These are phyloP conservation scores for Mionectes olivaceus DNA, from an alignment of 2,797 vertebrate species.

Conservation along the genomic window DNA sequence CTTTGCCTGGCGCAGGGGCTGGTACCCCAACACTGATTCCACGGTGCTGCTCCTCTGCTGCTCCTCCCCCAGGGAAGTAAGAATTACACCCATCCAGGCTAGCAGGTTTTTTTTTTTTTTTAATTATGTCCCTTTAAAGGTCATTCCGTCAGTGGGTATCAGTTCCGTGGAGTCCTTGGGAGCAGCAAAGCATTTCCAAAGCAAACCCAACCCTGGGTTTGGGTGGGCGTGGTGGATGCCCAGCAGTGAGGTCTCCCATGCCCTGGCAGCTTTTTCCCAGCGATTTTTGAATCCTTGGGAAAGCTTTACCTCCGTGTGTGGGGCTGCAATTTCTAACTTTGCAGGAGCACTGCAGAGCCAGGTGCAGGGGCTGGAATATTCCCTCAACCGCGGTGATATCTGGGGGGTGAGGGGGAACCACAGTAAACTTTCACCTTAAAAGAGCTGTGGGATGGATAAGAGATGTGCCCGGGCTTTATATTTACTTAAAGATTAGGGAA, in stretches of 20 bases:
- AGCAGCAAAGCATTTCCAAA: neutral
- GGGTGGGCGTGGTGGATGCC: neutral
- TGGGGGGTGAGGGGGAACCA: neutral
- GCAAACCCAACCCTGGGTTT: neutral
- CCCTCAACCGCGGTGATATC: neutral
- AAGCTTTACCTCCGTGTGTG: fast-evolving
- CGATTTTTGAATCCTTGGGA: neutral
- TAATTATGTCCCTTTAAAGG: neutral
- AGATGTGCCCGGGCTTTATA: neutral
- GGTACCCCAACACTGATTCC: too few relatives aligned
- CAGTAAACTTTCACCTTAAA: neutral
- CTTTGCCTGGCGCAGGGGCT: neutral
- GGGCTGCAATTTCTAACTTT: neutral
- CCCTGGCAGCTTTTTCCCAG: neutral
- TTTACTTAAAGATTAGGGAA: conserved; percentile 37
- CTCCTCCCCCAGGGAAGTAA: neutral
- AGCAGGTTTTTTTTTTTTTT: neutral
- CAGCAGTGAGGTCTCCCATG: neutral
- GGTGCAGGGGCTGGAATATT: neutral
- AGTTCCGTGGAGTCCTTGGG: neutral
- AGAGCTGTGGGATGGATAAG: neutral
- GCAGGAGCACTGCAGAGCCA: too few relatives aligned
- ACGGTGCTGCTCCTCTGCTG: too few relatives aligned
- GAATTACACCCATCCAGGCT: neutral
- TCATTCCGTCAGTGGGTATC: neutral